Percentiles rank a stretch among this genome's conserved stretches.
Evolutionary conservation across 2,113 vertebrate species (phyloP).

Genomic region (Planiliza haematocheilus): DNA sequence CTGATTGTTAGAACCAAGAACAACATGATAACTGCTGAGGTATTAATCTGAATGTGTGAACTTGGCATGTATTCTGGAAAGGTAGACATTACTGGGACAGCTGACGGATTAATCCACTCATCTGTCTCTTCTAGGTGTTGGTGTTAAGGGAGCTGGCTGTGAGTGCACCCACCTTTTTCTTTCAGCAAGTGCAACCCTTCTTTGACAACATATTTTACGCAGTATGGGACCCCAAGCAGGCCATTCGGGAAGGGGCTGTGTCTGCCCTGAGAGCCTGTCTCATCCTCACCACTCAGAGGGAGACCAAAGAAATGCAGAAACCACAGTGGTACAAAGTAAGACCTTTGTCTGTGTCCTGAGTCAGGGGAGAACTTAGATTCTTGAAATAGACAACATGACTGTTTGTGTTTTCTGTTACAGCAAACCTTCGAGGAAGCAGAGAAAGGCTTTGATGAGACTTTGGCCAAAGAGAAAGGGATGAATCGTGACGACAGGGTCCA

Average conservation of each 20-base stretch:
- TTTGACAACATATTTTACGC: constrained; percentile 98
- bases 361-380: background rate
- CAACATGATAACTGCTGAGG: background rate
- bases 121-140: constrained; percentile 86
- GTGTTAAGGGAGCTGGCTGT: constrained; percentile 95
- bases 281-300: constrained; percentile 96
- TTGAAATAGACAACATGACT: background rate
- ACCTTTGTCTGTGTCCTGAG: background rate
- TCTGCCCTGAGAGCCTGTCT: constrained; percentile 95
- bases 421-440: constrained; percentile 98
- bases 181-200: constrained; percentile 98
- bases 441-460: constrained; percentile 95
- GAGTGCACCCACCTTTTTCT: constrained; percentile 98
- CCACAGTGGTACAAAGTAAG: constrained; percentile 99
- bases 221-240: constrained; percentile 98
- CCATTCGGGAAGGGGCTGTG: constrained; percentile 96
- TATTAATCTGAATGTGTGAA: background rate
- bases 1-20: background rate
- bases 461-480: constrained; percentile 98
- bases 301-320: constrained; percentile 99
- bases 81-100: no score
- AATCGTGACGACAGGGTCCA: constrained; percentile 97
- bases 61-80: no score
- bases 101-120: no score
- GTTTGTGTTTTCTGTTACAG: constrained; percentile 71